Percentiles rank a stretch among this genome's conserved stretches.
Conservation (phyloP, 1,140 invertebrate genomes). For the Trichogramma pretiosum region DNA sequence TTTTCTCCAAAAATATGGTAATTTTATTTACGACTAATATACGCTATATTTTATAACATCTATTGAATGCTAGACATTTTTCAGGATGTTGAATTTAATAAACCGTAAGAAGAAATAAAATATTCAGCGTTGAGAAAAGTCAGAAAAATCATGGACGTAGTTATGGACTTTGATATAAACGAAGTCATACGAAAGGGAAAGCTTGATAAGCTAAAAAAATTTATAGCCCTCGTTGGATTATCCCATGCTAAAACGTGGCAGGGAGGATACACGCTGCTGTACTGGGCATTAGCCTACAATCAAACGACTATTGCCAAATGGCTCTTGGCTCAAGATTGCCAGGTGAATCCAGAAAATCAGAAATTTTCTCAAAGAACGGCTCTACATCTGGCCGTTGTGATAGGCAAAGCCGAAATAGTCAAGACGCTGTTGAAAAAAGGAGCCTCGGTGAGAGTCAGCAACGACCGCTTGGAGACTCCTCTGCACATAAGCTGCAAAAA, state of each 20-base stretch:
- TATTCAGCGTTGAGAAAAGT: no score
- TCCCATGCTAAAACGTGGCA: constrained; percentile 10
- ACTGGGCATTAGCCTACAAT: constrained; percentile 5
- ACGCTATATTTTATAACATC: no score
- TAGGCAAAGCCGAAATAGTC: constrained; percentile 8
- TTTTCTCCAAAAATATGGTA: no score
- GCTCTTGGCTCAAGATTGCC: constrained; percentile 11
- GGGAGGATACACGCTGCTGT: constrained; percentile 9
- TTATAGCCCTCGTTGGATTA: constrained; percentile 8
- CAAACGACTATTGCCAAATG: constrained; percentile 12
- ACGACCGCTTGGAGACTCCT: constrained; percentile 8
- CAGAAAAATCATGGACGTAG: constrained; percentile 12
- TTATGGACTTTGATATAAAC: constrained; percentile 3
- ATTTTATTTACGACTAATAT: no score
- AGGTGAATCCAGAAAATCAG: constrained; percentile 12
- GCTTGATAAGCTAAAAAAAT: constrained; percentile 9
- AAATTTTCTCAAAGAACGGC: constrained; percentile 8
- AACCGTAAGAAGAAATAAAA: no score
- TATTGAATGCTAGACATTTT: no score
- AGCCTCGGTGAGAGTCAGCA: constrained; percentile 6
- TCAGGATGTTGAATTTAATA: no score
- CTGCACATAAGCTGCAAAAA: constrained; percentile 13
- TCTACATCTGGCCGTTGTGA: constrained; percentile 9
- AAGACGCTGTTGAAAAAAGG: constrained; percentile 12
- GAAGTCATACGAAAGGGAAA: constrained; percentile 14